Base-by-base conservation (phyloP, 2,797 vertebrate species). In the Synanceia verrucosa region DNA sequence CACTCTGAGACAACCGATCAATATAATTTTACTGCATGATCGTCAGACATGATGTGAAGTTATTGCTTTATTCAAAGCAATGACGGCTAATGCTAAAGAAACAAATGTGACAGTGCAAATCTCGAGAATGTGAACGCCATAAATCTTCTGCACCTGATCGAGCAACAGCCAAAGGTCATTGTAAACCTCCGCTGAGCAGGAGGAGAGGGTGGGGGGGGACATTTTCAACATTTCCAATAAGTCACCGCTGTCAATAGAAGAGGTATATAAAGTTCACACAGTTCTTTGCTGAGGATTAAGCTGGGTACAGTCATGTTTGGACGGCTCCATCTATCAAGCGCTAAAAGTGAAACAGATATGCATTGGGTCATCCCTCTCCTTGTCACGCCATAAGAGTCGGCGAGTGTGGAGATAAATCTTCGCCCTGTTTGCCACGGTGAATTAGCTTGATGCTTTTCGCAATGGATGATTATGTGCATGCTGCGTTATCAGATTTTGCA, bases 261-360 rank as follows among this genome's bases (percentile, higher is more conserved):
- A 76, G 65, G 78, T 87, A 73, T 61, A 85, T 78, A 87, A 89
- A 91, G 89, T 90, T 89, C 84, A 82, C 57, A 43, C 34, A 65
- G 67, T 62, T n/a, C 77, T 84, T 82, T 83, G 75, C 60, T 13
- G 70, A 89, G 86, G 87, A 93, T 93, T 85, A 86, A 92, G 82
- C 81, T 65, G 75, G 73, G 83, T 88, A 87, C 86, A 89, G 86
- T 90, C 77, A 68, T 57, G 78, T 92, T 81, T 72, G 75, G 89
- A 93, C 82, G 82, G 89, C 88, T 92, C 87, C 88, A 94, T 94
- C 90, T 84, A 92, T 94, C 93, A 94, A 78, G 64, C 65, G 46
- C 84, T 88, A 90, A 93, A 92, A 91, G 76, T 86, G 88, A 91
- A 90, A 88, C 87, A 89, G 90, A 93, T 92, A 90, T 85, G 85